A percentile compares a stretch with the other conserved stretches of the same genome.
phyloP scores from a whole-genome alignment of 2,888 invertebrate genomes.

The Zelleria hepariella region DNA sequence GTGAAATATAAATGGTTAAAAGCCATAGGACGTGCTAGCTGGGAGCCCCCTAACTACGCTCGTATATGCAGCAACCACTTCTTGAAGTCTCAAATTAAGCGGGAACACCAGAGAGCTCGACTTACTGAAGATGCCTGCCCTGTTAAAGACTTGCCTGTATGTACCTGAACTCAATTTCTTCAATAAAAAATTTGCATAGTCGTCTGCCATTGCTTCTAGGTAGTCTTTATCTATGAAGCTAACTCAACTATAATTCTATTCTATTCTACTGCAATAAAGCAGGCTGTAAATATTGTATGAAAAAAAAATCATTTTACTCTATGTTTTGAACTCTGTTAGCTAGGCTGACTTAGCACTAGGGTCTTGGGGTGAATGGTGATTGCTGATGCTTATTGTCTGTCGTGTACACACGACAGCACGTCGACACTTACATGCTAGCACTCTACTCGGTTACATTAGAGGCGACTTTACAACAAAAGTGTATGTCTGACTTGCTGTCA shows the following conservation, averaged over 20 bases:
- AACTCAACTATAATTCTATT: neutral
- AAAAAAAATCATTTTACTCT: neutral
- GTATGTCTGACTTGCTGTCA: no score
- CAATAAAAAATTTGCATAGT: no score
- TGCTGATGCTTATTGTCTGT: no score
- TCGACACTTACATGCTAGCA: no score
- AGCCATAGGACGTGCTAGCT: conserved; percentile 28
- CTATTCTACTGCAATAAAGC: neutral
- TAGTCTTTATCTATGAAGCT: neutral
- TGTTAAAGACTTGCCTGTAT: conserved; percentile 23
- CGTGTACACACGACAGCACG: no score
- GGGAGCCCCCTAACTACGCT: conserved; percentile 23
- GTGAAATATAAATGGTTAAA: conserved; percentile 25
- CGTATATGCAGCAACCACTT: conserved; percentile 28
- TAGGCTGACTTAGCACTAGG: no score
- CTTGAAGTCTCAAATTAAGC: conserved; percentile 21
- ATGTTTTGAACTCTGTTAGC: neutral
- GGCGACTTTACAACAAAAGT: no score
- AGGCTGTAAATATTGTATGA: neutral
- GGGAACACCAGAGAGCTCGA: conserved; percentile 20
- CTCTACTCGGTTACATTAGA: no score
- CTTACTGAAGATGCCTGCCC: conserved; percentile 25
- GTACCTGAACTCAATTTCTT: conserved; percentile 10
- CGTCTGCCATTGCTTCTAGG: no score
- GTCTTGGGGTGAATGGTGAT: no score